A percentile compares a stretch with the other conserved stretches of the same genome.
Evolutionary conservation across 2,888 invertebrate genomes (phyloP).

Genomic region (Cosmorhoe ocellata): DNA sequence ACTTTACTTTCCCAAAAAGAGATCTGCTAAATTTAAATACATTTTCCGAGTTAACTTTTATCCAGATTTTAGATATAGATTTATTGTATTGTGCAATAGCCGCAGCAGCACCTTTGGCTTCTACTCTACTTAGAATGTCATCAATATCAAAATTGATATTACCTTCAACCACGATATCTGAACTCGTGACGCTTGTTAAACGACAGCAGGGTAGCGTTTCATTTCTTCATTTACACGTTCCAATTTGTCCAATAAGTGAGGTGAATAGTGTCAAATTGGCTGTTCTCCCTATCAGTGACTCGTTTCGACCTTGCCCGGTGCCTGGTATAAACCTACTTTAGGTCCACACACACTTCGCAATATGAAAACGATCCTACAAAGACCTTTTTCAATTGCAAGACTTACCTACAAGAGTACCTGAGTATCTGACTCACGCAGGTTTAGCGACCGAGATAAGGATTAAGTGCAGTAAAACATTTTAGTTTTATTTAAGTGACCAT

Average conservation of each 20-base stretch:
- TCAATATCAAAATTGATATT: constrained; percentile 59
- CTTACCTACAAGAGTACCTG: neutral
- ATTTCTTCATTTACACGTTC: constrained; percentile 77
- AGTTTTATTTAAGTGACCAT: constrained; percentile 1
- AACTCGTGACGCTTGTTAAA: constrained; percentile 62
- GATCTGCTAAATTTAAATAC: too few species aligned
- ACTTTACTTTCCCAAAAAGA: too few species aligned
- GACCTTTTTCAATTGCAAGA: neutral
- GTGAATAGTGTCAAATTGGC: constrained; percentile 74
- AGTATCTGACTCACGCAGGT: neutral
- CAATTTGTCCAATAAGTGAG: constrained; percentile 74
- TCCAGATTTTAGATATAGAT: too few species aligned
- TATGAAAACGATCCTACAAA: constrained; percentile 16
- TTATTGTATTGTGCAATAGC: constrained; percentile 12
- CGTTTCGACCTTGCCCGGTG: constrained; percentile 64
- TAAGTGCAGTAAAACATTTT: constrained; percentile 26
- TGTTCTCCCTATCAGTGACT: constrained; percentile 56
- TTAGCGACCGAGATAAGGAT: constrained; percentile 1
- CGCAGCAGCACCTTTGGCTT: constrained; percentile 12
- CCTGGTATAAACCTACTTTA: constrained; percentile 36
- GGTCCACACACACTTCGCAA: constrained; percentile 12
- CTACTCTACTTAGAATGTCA: constrained; percentile 11
- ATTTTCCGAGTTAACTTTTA: too few species aligned
- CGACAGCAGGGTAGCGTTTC: constrained; percentile 65
- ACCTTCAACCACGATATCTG: constrained; percentile 65